Conservation (phyloP, 2,888 invertebrate species). For the Phymatocera aterrima region DNA sequence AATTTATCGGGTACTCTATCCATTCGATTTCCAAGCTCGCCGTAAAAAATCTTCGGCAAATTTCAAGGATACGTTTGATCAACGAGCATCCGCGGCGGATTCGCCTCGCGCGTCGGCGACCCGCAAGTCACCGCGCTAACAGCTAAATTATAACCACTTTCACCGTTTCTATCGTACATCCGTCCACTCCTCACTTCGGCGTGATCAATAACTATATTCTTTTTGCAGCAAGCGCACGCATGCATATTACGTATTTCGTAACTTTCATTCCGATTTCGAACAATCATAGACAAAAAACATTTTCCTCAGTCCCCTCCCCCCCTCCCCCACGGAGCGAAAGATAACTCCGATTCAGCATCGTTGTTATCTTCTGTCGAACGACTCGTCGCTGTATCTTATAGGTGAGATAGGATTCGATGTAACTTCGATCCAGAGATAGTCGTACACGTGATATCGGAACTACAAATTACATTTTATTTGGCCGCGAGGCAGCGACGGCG, state of each 20-base stretch:
- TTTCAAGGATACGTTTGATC: not conserved
- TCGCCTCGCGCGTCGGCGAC: not conserved
- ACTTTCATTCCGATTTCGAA: not conserved
- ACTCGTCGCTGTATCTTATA: not conserved
- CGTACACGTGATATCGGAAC: no score
- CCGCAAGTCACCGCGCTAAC: not conserved
- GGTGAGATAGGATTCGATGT: not conserved
- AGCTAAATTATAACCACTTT: constrained; percentile 32
- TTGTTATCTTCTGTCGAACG: not conserved
- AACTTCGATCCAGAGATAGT: constrained; percentile 4
- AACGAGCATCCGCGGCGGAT: not conserved
- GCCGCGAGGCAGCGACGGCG: not conserved
- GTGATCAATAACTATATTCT: constrained; percentile 16
- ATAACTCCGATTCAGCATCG: not conserved
- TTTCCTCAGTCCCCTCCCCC: not conserved
- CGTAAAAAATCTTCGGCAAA: not conserved
- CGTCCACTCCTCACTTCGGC: not conserved
- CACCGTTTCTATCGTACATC: not conserved
- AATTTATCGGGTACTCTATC: no score
- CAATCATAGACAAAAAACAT: not conserved
- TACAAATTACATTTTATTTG: not conserved
- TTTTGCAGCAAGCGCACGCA: not conserved
- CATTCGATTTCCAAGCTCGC: no score
- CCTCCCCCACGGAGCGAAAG: not conserved
- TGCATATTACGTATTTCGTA: not conserved